Percentiles rank a stretch among this genome's conserved stretches.
phyloP scores from a whole-genome alignment of 2,888 invertebrate species.

The Zhuqinia jingwanae region DNA sequence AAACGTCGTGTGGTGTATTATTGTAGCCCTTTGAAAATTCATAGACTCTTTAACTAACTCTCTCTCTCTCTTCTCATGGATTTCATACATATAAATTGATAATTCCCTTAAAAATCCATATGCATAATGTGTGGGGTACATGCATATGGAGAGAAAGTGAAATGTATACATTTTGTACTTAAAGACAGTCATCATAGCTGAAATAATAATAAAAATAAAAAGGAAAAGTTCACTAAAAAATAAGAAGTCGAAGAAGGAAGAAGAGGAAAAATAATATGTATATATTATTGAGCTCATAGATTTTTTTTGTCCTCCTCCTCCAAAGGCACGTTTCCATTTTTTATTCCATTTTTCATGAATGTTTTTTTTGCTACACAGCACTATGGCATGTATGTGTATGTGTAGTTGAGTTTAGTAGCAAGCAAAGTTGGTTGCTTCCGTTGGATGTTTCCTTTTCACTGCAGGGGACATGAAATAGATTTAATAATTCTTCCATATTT shows the following conservation, averaged over 20 bases:
- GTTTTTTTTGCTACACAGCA: neutral
- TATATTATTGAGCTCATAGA: slow-evolving; percentile 48
- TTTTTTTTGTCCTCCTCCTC: neutral
- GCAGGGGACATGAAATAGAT: slow-evolving; percentile 71
- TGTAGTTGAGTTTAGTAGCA: neutral
- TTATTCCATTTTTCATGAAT: slow-evolving; percentile 34
- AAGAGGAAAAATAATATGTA: neutral
- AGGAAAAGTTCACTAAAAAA: neutral
- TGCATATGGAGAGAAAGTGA: neutral
- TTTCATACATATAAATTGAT: slow-evolving; percentile 73
- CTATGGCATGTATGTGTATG: too few relatives aligned
- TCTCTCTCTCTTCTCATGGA: slow-evolving; percentile 25
- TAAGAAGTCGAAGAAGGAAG: too few relatives aligned
- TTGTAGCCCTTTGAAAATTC: slow-evolving; percentile 50
- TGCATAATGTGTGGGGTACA: slow-evolving; percentile 28
- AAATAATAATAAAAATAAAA: slow-evolving; percentile 29
- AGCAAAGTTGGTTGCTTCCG: slow-evolving; percentile 23
- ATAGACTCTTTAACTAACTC: neutral
- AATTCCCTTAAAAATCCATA: slow-evolving; percentile 67
- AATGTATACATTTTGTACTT: too few relatives aligned
- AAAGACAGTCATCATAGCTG: slow-evolving; percentile 8
- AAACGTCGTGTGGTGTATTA: neutral
- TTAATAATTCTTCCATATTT: slow-evolving; percentile 71
- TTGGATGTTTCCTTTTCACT: slow-evolving; percentile 66
- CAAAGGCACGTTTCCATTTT: slow-evolving; percentile 44